phyloP scores from a whole-genome alignment of 2,113 vertebrate species.

The Galemys pyrenaicus region DNA sequence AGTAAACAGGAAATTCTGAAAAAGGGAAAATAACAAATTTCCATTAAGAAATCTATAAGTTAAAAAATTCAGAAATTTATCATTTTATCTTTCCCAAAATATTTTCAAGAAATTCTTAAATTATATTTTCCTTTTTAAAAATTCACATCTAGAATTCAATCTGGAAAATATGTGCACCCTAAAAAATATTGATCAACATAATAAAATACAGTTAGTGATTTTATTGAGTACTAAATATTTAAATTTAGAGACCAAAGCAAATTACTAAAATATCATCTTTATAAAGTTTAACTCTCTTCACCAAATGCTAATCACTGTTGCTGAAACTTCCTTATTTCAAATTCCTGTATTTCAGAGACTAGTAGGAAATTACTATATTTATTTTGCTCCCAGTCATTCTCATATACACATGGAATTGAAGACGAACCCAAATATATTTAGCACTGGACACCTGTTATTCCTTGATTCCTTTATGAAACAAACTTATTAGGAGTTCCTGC shows the following conservation, averaged over 20 bases:
- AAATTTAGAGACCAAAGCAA: slow-evolving; percentile 7
- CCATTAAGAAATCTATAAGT: background rate
- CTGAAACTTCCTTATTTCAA: background rate
- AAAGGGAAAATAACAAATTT: background rate
- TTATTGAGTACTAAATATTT: background rate
- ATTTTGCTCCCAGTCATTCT: slow-evolving; percentile 51
- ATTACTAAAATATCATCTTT: background rate
- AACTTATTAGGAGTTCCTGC: slow-evolving; percentile 49
- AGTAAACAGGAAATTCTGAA: background rate
- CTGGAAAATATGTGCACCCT: background rate
- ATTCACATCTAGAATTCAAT: background rate
- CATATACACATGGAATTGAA: background rate
- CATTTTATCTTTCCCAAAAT: background rate
- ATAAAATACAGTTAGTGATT: background rate
- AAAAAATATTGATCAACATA: background rate
- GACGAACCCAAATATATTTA: slow-evolving; percentile 29
- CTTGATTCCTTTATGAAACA: slow-evolving; percentile 52
- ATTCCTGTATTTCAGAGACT: slow-evolving; percentile 30
- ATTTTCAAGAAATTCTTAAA: background rate
- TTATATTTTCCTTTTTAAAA: slow-evolving; percentile 2
- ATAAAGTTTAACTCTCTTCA: background rate
- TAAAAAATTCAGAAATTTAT: background rate
- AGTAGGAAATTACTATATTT: background rate
- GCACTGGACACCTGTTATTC: slow-evolving; percentile 34
- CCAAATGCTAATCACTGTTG: background rate